Evolutionary conservation across 2,113 vertebrate species (phyloP).

Genomic region (Lethenteron camtschaticum): DNA sequence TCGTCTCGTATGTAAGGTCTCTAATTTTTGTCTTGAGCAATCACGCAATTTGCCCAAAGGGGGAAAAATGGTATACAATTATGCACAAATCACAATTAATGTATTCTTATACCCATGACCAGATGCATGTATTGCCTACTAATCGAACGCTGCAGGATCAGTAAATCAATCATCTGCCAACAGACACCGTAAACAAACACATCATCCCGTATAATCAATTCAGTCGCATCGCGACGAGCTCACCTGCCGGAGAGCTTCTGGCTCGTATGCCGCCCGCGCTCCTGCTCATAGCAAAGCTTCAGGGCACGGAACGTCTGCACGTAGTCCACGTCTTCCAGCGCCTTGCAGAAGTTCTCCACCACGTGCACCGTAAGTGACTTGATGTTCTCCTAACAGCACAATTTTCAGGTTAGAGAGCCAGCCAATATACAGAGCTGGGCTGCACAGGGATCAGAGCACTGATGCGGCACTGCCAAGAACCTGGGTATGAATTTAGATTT

Average conservation of each 20-base stretch:
- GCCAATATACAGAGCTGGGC: too few relatives aligned
- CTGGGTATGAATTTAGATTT: too few relatives aligned
- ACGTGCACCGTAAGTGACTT: constrained; percentile 94
- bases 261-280: constrained; percentile 59
- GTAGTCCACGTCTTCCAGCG: constrained; percentile 92
- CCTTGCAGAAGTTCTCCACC: constrained; percentile 94
- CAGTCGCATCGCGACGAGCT: constrained; percentile 1
- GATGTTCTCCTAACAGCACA: constrained; percentile 55
- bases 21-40: too few relatives aligned
- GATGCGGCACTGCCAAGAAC: too few relatives aligned
- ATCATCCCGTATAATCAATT: too few relatives aligned
- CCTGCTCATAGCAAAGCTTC: constrained; percentile 89
- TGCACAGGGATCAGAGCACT: too few relatives aligned
- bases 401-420: too few relatives aligned
- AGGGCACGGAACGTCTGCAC: constrained; percentile 96
- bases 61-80: too few relatives aligned
- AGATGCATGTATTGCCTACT: neutral
- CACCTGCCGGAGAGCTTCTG: constrained; percentile 71
- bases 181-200: too few relatives aligned
- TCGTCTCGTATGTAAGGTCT: too few relatives aligned
- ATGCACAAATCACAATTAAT: neutral
- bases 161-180: neutral
- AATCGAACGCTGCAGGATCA: neutral
- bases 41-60: too few relatives aligned
- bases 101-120: neutral